These are phyloP conservation scores for Ochlodes sylvanus DNA, from an alignment of 2,888 invertebrate genomes.

Conservation along the genomic window DNA sequence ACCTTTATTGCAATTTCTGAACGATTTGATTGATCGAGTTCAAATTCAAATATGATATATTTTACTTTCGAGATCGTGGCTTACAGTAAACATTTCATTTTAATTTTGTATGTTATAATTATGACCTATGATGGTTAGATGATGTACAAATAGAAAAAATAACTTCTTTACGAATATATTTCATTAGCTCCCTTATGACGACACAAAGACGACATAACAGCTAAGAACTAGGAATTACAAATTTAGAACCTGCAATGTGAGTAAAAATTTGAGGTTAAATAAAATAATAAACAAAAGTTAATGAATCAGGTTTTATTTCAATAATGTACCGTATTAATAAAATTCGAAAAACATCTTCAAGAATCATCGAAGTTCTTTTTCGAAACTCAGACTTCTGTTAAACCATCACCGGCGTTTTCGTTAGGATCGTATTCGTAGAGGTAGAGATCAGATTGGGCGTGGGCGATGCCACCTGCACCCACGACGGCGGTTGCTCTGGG, in stretches of 20 bases:
- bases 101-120: too few relatives aligned
- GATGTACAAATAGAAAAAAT: too few relatives aligned
- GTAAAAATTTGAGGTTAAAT: not conserved
- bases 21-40: too few relatives aligned
- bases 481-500: constrained; percentile 89
- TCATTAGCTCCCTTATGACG: too few relatives aligned
- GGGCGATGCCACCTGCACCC: constrained; percentile 91
- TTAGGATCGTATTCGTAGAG: constrained; percentile 71
- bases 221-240: too few relatives aligned
- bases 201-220: too few relatives aligned
- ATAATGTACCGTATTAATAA: constrained; percentile 2
- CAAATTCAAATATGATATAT: too few relatives aligned
- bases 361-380: constrained; percentile 70
- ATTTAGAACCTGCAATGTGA: not conserved
- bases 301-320: not conserved
- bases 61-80: too few relatives aligned
- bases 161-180: too few relatives aligned
- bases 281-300: not conserved
- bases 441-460: constrained; percentile 90
- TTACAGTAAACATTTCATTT: too few relatives aligned
- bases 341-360: constrained; percentile 73
- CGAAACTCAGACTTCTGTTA: constrained; percentile 43
- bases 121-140: too few relatives aligned
- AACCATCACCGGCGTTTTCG: constrained; percentile 44
- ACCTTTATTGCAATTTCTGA: too few relatives aligned